Conservation (phyloP, 2,888 invertebrate species). For the Drosophila stalkeri region DNA sequence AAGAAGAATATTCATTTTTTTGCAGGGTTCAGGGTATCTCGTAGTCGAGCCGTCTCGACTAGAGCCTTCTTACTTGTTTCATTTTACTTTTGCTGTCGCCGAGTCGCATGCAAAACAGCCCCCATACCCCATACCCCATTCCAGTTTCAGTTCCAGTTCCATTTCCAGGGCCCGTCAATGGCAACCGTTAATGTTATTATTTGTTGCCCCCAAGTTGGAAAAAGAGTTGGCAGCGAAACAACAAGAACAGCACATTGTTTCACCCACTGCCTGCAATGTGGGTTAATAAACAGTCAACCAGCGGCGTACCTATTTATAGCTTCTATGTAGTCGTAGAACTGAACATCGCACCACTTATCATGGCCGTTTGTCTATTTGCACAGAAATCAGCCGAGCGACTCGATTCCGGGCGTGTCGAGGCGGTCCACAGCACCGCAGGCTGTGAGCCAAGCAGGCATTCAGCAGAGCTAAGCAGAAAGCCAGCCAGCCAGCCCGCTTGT, state of each 20-base stretch:
- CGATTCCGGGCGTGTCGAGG: conserved; percentile 21
- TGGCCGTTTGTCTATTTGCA: conserved; percentile 23
- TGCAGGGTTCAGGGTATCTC: too few species aligned
- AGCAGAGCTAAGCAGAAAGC: neutral
- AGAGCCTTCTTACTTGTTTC: too few species aligned
- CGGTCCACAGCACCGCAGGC: conserved; percentile 1
- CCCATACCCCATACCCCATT: conserved; percentile 1
- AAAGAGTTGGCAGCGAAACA: conserved; percentile 38
- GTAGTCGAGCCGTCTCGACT: too few species aligned
- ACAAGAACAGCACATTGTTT: conserved; percentile 32
- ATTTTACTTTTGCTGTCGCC: conserved; percentile 25
- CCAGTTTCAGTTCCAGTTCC: conserved; percentile 18
- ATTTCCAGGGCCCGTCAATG: conserved; percentile 58
- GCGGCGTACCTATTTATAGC: conserved; percentile 40
- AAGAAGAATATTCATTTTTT: too few species aligned
- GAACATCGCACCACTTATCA: conserved; percentile 33
- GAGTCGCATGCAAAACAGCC: conserved; percentile 45
- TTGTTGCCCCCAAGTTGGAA: conserved; percentile 42
- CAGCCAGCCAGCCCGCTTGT: conserved; percentile 28
- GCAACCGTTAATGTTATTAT: conserved; percentile 70
- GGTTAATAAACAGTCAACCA: conserved; percentile 64
- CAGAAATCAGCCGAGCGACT: conserved; percentile 38
- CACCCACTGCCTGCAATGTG: conserved; percentile 62
- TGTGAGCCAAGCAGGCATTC: neutral
- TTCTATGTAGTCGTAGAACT: conserved; percentile 31